Evolutionary conservation across 35 echinoderm and acorn worm species (phyloP).

Genomic region (Apostichopus californicus): DNA sequence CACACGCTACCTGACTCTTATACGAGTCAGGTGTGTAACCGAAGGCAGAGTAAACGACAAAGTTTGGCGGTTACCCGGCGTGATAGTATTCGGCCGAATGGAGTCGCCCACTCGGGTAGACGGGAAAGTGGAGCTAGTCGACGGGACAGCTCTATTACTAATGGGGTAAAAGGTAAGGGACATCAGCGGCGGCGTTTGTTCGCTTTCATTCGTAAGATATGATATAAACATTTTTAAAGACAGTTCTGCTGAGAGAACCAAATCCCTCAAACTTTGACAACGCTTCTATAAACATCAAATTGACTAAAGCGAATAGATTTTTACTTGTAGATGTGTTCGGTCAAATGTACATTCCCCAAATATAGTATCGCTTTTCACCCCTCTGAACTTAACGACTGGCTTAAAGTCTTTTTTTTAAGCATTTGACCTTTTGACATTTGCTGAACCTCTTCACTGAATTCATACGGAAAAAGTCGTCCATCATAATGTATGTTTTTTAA

Average conservation of each 20-base stretch:
- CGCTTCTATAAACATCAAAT: no score
- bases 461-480: no score
- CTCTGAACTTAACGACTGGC: neutral
- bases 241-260: no score
- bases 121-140: neutral
- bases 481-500: no score
- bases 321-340: neutral
- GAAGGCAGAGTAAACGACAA: slow-evolving; percentile 10
- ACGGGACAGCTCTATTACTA: neutral
- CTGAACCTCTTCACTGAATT: no score
- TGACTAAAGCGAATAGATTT: neutral
- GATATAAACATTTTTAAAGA: no score
- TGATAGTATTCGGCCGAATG: slow-evolving; percentile 13
- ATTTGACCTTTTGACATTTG: no score
- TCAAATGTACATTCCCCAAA: no score
- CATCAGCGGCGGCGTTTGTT: no score
- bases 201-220: no score
- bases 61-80: slow-evolving; percentile 27
- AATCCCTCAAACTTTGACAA: no score
- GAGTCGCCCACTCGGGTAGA: neutral
- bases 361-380: neutral
- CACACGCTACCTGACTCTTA: neutral
- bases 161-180: slow-evolving; percentile 4
- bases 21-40: neutral
- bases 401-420: no score